Percentiles rank a stretch among this genome's conserved stretches.
These are phyloP conservation scores for Lathamus discolor DNA, from an alignment of 2,113 vertebrate genomes.

Conservation along the genomic window DNA sequence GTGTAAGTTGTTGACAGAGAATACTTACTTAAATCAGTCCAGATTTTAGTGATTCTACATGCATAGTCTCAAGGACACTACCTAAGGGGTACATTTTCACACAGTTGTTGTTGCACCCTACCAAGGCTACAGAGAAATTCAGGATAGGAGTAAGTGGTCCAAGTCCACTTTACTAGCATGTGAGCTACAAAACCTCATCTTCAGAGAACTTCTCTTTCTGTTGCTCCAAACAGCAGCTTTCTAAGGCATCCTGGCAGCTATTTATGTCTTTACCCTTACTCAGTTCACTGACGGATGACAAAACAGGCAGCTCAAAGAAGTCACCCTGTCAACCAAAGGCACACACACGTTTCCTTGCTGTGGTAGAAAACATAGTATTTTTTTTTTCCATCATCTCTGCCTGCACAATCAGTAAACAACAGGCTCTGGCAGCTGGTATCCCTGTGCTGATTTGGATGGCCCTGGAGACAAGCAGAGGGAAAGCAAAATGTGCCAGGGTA, in stretches of 20 bases:
- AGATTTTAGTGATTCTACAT: not conserved
- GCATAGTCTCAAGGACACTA: not conserved
- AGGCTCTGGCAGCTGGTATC: not conserved
- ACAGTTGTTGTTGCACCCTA: not conserved
- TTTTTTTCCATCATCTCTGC: not conserved
- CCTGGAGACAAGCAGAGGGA: not conserved
- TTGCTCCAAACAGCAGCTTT: not conserved
- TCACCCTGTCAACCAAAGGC: not conserved
- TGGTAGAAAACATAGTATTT: not conserved
- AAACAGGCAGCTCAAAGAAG: not conserved
- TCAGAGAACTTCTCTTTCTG: not conserved
- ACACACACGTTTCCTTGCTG: not conserved
- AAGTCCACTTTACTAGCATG: not conserved
- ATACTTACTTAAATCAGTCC: not conserved
- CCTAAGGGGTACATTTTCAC: not conserved
- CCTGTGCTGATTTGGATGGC: not conserved
- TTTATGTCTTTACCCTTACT: not conserved
- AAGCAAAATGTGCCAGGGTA: not conserved
- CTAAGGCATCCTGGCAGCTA: not conserved
- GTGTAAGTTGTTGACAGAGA: not conserved
- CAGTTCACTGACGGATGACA: not conserved
- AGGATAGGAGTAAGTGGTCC: not conserved
- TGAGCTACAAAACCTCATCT: not conserved
- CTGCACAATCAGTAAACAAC: not conserved
- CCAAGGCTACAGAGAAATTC: not conserved